Conservation (phyloP, 1,140 invertebrate genomes). For the Drosophila azteca region DNA sequence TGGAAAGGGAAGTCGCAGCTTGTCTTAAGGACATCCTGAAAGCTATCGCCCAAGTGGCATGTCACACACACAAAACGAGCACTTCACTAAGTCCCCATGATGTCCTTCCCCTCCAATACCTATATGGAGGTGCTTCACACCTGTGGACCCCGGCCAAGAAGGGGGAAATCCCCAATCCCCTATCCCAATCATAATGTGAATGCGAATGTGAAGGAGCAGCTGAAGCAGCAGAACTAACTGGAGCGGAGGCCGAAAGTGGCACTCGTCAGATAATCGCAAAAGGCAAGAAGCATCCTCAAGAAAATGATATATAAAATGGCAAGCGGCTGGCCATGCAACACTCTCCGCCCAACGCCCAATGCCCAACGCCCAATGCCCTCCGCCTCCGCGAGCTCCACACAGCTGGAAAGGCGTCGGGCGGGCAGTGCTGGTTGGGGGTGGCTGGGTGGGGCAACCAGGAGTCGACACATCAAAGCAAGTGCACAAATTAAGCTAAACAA, state of each 20-base stretch:
- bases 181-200: conserved; percentile 14
- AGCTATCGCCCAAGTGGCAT: conserved; percentile 4
- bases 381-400: too few relatives aligned
- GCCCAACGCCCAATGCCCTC: not conserved
- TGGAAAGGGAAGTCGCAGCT: conserved; percentile 4
- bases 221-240: conserved; percentile 24
- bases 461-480: conserved; percentile 77
- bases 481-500: conserved; percentile 78
- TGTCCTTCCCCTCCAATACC: not conserved
- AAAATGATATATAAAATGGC: conserved; percentile 45
- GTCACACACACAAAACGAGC: conserved; percentile 3
- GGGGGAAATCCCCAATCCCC: not conserved
- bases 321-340: conserved; percentile 11
- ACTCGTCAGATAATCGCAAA: conserved; percentile 52
- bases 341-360: conserved; percentile 1
- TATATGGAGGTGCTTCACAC: conserved; percentile 27
- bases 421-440: not conserved
- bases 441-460: conserved; percentile 14
- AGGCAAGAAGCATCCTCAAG: conserved; percentile 43
- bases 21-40: conserved; percentile 36
- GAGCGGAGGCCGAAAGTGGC: conserved; percentile 30
- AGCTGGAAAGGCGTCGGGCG: too few relatives aligned
- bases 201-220: too few relatives aligned
- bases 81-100: conserved; percentile 12
- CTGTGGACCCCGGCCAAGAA: conserved; percentile 16